Base-by-base conservation (phyloP, 1,140 invertebrate genomes). In the Leucophenga varia region DNA sequence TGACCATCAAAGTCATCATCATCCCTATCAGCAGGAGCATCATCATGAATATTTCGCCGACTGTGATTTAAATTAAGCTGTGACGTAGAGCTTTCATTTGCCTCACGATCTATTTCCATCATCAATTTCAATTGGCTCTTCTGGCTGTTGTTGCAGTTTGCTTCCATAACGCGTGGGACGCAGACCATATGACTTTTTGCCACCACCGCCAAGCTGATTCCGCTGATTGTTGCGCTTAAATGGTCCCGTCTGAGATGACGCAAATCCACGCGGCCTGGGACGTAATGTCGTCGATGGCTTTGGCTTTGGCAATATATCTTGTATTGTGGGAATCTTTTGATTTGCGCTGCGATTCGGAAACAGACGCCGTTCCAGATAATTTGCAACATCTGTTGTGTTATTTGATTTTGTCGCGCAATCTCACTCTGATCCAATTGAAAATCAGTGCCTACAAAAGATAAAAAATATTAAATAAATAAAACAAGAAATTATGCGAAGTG, bases 311-410 rank as follows among this genome's bases (percentile, higher is more conserved):
- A 84, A 63, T 43, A 85, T 85, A 45, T 84, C 83, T 18, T 78
- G 78, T 16, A 84, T 77, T 4, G 80, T 82, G 3, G 83, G 83
- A 7, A 80, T 75, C 49, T 76, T 79, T 5, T 76, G 76, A 54
- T 73, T 78, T 12, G 72, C 68, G 18, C 74, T 59, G 12, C 79
- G 78, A 52, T 79, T 68, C 8, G 79, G n/a, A 61, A 80, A 82
- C 19, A 86, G 59, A 17, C 82, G 81, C 56, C 82, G 80, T 69
- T 86, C 84, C 41, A 87, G 77, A 63, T 81, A 87, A 49, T 84
- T 84, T 63, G 85, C 82, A 43, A 78, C 50, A 87, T 86, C 76
- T 86, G 82, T 67, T 84, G 79, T 14, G 85, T 87, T 67, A 86
- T 86, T 71, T 80, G 79, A 76, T 87, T 87, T 79, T 87, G 84